Evolutionary conservation across 2,113 vertebrate species (phyloP).

Genomic region (Shinisaurus crocodilurus): DNA sequence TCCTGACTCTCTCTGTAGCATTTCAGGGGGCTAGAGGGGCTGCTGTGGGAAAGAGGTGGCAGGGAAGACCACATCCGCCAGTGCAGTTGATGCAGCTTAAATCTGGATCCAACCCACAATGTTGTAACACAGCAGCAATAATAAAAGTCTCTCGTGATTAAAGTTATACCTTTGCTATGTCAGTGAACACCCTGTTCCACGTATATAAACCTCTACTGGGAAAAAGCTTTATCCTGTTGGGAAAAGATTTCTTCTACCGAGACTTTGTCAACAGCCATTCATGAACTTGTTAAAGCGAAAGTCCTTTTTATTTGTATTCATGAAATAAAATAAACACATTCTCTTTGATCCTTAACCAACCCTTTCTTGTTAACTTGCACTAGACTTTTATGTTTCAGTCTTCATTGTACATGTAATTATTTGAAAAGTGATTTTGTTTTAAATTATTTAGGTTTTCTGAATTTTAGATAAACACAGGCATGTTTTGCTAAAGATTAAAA

Average conservation of each 20-base stretch:
- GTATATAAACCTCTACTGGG: slow-evolving; percentile 59
- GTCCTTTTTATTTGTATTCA: slow-evolving; percentile 78
- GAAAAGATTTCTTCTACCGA: slow-evolving; percentile 55
- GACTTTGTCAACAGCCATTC: slow-evolving; percentile 66
- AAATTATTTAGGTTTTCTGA: slow-evolving; percentile 77
- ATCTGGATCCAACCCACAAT: background rate
- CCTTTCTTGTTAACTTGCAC: slow-evolving; percentile 81
- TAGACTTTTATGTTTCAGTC: slow-evolving; percentile 81
- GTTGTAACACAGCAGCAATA: background rate
- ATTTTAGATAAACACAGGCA: slow-evolving; percentile 80
- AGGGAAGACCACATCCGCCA: too few species aligned
- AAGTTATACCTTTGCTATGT: slow-evolving; percentile 40
- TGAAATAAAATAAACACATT: slow-evolving; percentile 80
- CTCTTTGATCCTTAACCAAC: slow-evolving; percentile 79
- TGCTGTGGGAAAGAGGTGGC: too few species aligned
- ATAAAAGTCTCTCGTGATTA: slow-evolving; percentile 11
- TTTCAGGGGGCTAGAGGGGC: too few species aligned
- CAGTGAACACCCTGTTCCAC: slow-evolving; percentile 59
- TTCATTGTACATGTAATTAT: slow-evolving; percentile 85
- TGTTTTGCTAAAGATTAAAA: slow-evolving; percentile 84
- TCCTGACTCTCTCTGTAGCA: too few species aligned
- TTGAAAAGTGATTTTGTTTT: slow-evolving; percentile 82
- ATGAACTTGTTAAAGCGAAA: slow-evolving; percentile 80
- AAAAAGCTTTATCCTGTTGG: slow-evolving; percentile 64
- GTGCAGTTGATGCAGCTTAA: too few species aligned